Base-by-base conservation (phyloP, 2,888 invertebrate species). In the Fragum fragum region DNA sequence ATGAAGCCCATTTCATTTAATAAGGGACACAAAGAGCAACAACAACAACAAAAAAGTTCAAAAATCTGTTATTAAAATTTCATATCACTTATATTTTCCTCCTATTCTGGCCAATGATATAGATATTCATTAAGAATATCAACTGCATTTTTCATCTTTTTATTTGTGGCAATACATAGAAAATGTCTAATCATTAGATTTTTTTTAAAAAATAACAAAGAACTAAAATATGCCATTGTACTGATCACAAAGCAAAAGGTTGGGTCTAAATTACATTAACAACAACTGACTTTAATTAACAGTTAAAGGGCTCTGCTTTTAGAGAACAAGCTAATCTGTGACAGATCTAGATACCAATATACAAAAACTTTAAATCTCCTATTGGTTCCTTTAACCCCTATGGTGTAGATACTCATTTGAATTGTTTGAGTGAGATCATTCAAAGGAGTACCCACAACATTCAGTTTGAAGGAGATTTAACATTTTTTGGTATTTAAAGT, bases 381-480 rank as follows among this genome's bases (percentile, higher is more conserved):
- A 47, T 47, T 47, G 5, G 3, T n/a, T 47, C 47, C 14, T 47
- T 18, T 18, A 47, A 47, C 5, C n/a, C 16, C 47, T 9, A 18
- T 47, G n/a, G 2, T 47, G 39, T 47, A 3, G 47, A 23, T 57
- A 57, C 57, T 57, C 7, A 21, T 57, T 26, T 26, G 26, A 14
- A 26, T 26, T 57, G 23, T 26, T 23, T 57, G 23, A 57, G 18
- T 18, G 28, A 21, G 26, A 57, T 23, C 6, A 57, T 57, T 23
- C 23, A 26, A 57, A 26, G 5, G 28, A 57, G 57, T 57, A 57
- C 28, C 28, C 23, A n/a, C 57, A 57, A 57, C 26, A 57, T 57
- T 18, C 9, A n/a, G 18, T 53, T 53, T 53, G 53, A 21, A 57
- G 6, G 32, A 36, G 32, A 6, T 36, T 6, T 6, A 36, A 36